A percentile compares a stretch with the other conserved stretches of the same genome.
phyloP scores from a whole-genome alignment of 2,888 invertebrate genomes.

The Willowsia nigromaculata region DNA sequence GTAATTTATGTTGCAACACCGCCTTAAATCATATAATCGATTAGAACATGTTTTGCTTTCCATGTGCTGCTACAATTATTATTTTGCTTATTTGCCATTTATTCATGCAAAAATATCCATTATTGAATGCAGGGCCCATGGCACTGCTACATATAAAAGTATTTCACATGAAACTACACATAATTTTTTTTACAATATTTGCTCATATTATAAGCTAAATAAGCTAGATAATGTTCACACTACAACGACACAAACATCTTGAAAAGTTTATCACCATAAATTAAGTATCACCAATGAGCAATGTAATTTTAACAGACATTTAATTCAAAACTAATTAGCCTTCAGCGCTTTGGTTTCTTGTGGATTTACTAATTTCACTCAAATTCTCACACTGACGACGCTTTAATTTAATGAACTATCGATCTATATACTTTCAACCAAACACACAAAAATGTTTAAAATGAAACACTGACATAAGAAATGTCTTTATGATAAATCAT shows the following conservation, averaged over 20 bases:
- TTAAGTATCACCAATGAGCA: background rate
- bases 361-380: background rate
- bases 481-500: slow-evolving; percentile 7
- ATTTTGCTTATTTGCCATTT: background rate
- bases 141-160: background rate
- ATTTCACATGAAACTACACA: background rate
- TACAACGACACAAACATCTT: background rate
- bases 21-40: background rate
- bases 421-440: slow-evolving; percentile 7
- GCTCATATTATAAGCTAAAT: too few species aligned
- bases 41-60: background rate
- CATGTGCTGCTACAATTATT: background rate
- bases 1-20: background rate
- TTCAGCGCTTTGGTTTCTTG: background rate
- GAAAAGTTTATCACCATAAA: background rate
- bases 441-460: slow-evolving; percentile 40
- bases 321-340: too few species aligned
- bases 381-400: background rate
- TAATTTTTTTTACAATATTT: background rate
- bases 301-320: background rate
- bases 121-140: background rate
- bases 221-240: background rate
- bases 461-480: slow-evolving; percentile 39
- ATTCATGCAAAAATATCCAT: background rate
- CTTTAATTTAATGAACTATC: background rate